Percentiles rank a stretch among this genome's conserved stretches.
These are phyloP conservation scores for Catamblyrhynchus diadema DNA, from an alignment of 2,797 vertebrate genomes.

Conservation along the genomic window DNA sequence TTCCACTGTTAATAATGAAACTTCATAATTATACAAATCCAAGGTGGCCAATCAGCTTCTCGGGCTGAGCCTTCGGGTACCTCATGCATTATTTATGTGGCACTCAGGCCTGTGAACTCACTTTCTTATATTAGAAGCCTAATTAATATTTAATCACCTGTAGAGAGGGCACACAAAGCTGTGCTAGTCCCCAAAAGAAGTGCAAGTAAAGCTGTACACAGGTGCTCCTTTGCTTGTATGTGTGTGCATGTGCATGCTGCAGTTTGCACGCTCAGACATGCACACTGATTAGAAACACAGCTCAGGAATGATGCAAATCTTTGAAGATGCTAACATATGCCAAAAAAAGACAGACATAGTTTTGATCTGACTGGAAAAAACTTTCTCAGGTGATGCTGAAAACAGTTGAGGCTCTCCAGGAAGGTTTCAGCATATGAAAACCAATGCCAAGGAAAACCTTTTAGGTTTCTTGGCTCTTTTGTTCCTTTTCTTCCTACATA, in stretches of 20 bases:
- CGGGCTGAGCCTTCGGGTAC: constrained; percentile 81
- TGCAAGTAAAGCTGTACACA: constrained; percentile 50
- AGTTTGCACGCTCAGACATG: not conserved
- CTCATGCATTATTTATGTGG: constrained; percentile 80
- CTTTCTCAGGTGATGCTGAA: not conserved
- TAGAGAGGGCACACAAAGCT: constrained; percentile 72
- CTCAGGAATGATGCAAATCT: not conserved
- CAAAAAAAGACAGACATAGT: not conserved
- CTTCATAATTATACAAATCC: constrained; percentile 86
- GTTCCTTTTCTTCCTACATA: not conserved
- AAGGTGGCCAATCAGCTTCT: constrained; percentile 84
- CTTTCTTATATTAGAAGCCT: constrained; percentile 83
- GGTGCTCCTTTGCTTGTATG: not conserved
- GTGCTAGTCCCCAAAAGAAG: constrained; percentile 51
- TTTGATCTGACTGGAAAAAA: not conserved
- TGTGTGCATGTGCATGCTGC: not conserved
- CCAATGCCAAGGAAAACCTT: not conserved
- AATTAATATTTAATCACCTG: constrained; percentile 85
- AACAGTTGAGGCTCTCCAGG: not conserved
- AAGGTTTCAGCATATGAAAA: not conserved
- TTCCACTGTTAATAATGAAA: constrained; percentile 86
- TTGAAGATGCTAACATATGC: not conserved
- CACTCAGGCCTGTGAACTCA: constrained; percentile 78
- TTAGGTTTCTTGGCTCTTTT: not conserved
- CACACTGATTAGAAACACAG: not conserved